Evolutionary conservation across 23 tunicate genomes (phyloP).

Genomic region (Diplosoma virens): DNA sequence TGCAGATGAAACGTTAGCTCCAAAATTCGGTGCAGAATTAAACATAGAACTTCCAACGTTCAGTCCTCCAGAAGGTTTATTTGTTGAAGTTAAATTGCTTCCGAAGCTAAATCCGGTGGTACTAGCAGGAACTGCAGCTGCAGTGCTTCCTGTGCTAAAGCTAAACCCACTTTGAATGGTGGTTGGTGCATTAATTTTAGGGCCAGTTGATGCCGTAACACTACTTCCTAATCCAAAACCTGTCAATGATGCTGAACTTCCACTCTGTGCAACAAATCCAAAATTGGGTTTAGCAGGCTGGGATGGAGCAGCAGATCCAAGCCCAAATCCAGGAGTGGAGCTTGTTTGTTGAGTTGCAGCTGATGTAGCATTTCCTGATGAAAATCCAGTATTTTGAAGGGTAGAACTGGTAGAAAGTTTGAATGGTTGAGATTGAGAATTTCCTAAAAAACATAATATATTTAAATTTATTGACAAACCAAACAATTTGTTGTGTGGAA

Average conservation of each 20-base stretch:
- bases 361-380: constrained; percentile 23
- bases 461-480: too few relatives aligned
- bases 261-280: background rate
- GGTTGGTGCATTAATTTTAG: background rate
- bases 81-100: background rate
- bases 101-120: constrained; percentile 28
- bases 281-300: constrained; percentile 3
- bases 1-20: background rate
- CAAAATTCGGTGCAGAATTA: background rate
- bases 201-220: background rate
- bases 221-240: constrained; percentile 26
- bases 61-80: background rate
- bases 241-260: constrained; percentile 4
- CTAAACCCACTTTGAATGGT: background rate
- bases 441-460: background rate
- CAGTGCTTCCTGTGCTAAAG: background rate
- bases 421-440: background rate
- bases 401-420: background rate
- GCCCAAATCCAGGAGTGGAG: constrained; percentile 8
- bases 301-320: background rate
- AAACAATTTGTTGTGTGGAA: too few relatives aligned
- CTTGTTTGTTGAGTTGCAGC: constrained; percentile 7
- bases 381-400: constrained; percentile 14
- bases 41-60: background rate
- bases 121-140: too few relatives aligned